Base-by-base conservation (phyloP, 2,113 vertebrate genomes). In the Electrona antarctica region DNA sequence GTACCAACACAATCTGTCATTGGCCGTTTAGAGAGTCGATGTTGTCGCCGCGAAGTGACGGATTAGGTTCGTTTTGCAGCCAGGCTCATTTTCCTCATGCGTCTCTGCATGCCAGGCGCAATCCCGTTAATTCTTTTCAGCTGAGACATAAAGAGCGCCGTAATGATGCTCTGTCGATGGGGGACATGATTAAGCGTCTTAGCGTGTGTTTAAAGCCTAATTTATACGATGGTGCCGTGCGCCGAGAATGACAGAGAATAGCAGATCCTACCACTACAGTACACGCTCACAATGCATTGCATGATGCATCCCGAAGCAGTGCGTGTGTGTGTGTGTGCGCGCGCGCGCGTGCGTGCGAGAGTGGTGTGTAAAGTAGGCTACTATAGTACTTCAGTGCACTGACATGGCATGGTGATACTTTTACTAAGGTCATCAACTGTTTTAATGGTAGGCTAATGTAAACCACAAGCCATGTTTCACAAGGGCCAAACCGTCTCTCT, bases 111-210 rank as follows among this genome's bases (percentile, higher is more conserved):
- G 33, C 70, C 63, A 55, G 57, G 66, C 52, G 48, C 72, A 85
- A 87, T 87, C 83, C 67, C 7, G 74, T 83, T 81, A 78, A 77
- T 79, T 83, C 61, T 77, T 80, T 83, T 76, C 55, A 73, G 29
- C 71, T n/a, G 21, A 52, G 60, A 69, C 69, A 76, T 73, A 71
- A 84, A 74, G 81, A 79, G 47, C 60, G 29, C 13, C 12, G 82
- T 78, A 85, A 86, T 80, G 59, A 63, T 54, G 67, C 55, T 73
- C 33, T 60, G 48, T 80, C 71, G 75, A 73, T 84, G 73, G 70
- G 62, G 47, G 60, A 21, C 56, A 47, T 54, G 63, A 82, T 71
- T 79, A 86, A 66, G 67, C 60, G 48, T 78, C 52, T 73, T 69
- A 71, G 70, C 47, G 13, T 74, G 62, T 72, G 64, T 80, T 78